Evolutionary conservation across 2,888 invertebrate species (phyloP).

Genomic region (Athalia rosae): DNA sequence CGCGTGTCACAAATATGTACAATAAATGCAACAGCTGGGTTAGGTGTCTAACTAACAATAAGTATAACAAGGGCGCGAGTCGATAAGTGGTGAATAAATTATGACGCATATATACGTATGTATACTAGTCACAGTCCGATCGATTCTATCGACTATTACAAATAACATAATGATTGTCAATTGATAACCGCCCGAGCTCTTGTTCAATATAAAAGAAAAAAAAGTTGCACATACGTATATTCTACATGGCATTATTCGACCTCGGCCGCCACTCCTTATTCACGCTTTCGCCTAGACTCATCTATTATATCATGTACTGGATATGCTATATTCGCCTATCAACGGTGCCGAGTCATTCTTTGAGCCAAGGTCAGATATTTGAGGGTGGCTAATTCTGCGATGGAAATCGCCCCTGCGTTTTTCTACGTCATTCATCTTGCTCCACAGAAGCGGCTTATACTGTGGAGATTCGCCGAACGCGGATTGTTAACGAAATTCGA

Average conservation of each 20-base stretch:
- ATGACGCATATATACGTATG: not conserved
- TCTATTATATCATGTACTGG: not conserved
- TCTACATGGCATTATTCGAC: not conserved
- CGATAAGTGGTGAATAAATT: not conserved
- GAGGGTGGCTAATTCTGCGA: constrained; percentile 31
- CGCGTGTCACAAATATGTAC: not conserved
- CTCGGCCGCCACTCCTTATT: constrained; percentile 5
- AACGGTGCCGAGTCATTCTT: constrained; percentile 34
- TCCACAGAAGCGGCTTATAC: not conserved
- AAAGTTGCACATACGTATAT: not conserved
- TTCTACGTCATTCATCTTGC: not conserved
- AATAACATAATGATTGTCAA: not conserved
- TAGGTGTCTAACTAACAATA: too few species aligned
- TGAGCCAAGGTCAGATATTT: constrained; percentile 19
- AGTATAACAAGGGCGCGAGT: constrained; percentile 9
- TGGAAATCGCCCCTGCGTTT: constrained; percentile 12
- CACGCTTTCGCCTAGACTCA: constrained; percentile 23
- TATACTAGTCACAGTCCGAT: not conserved
- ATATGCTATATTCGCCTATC: constrained; percentile 31
- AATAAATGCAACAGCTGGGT: not conserved
- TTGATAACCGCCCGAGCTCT: constrained; percentile 3
- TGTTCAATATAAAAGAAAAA: not conserved
- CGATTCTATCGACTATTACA: not conserved
- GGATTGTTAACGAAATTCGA: not conserved
- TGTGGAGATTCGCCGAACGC: not conserved